These are phyloP conservation scores for Aspidiotus destructor DNA, from an alignment of 2,888 invertebrate species.

Conservation along the genomic window DNA sequence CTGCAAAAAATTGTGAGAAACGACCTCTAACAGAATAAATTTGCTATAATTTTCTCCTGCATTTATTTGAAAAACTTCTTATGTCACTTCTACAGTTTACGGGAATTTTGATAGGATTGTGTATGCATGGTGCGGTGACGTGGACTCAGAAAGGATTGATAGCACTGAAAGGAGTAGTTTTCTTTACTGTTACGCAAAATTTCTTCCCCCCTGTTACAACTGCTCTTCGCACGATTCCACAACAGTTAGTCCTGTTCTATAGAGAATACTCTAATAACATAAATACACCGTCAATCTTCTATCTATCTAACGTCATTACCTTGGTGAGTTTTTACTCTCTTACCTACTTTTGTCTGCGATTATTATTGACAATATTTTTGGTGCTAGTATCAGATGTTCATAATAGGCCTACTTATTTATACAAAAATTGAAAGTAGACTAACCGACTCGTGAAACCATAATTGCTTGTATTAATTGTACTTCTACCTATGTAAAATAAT, in stretches of 20 bases:
- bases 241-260: conserved; percentile 66
- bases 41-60: neutral
- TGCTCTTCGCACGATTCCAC: conserved; percentile 72
- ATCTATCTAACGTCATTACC: conserved; percentile 65
- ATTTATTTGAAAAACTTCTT: neutral
- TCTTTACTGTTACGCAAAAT: conserved; percentile 79
- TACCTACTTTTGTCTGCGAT: neutral
- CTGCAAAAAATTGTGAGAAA: conserved; percentile 9
- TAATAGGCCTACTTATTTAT: too few relatives aligned
- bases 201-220: conserved; percentile 88
- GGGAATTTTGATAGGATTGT: conserved; percentile 63
- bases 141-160: conserved; percentile 73
- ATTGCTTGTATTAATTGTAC: too few relatives aligned
- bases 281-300: conserved; percentile 70
- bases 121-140: conserved; percentile 65
- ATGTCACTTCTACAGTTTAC: conserved; percentile 6
- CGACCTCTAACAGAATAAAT: neutral
- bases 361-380: too few relatives aligned
- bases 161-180: conserved; percentile 77
- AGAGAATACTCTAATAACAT: conserved; percentile 74
- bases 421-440: neutral
- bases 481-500: too few relatives aligned
- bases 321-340: conserved; percentile 51
- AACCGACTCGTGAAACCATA: neutral
- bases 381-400: too few relatives aligned